A percentile compares a stretch with the other conserved stretches of the same genome.
phyloP scores from a whole-genome alignment of 2,797 vertebrate species.

The Alectoris magna region DNA sequence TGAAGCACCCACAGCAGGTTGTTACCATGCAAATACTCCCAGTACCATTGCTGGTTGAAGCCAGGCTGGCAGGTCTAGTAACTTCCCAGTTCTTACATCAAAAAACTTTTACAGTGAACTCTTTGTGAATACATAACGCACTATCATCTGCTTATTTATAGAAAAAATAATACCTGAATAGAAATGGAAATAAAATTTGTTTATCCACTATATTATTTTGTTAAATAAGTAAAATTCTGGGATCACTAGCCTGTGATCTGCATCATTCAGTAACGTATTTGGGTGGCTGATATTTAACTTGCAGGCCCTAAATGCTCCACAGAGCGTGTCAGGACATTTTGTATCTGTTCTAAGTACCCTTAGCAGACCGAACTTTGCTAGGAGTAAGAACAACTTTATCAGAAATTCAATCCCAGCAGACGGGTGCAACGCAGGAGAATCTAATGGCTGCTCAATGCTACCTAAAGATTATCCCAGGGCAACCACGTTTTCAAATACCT shows the following conservation, averaged over 20 bases:
- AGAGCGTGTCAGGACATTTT: not conserved
- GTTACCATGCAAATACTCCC: not conserved
- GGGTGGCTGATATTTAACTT: not conserved
- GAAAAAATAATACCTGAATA: not conserved
- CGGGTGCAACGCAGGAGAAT: too few relatives aligned
- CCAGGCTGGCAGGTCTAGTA: not conserved
- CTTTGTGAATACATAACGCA: too few relatives aligned
- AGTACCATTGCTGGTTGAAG: not conserved
- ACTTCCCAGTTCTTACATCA: not conserved
- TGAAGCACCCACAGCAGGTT: not conserved
- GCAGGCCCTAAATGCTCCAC: not conserved
- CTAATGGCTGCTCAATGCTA: too few relatives aligned
- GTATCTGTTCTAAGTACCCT: too few relatives aligned
- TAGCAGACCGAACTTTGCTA: too few relatives aligned
- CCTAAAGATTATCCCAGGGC: too few relatives aligned
- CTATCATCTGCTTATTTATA: not conserved
- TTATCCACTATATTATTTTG: not conserved
- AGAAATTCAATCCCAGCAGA: too few relatives aligned
- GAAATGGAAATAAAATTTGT: not conserved
- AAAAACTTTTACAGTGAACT: not conserved
- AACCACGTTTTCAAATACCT: too few relatives aligned
- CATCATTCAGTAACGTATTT: not conserved
- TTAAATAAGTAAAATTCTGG: not conserved
- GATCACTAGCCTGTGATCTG: not conserved
- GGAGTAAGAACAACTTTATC: too few relatives aligned